Conservation (phyloP, 30 jellyfish, hydroid and myxozoan species). For the Cassiopea andromeda region DNA sequence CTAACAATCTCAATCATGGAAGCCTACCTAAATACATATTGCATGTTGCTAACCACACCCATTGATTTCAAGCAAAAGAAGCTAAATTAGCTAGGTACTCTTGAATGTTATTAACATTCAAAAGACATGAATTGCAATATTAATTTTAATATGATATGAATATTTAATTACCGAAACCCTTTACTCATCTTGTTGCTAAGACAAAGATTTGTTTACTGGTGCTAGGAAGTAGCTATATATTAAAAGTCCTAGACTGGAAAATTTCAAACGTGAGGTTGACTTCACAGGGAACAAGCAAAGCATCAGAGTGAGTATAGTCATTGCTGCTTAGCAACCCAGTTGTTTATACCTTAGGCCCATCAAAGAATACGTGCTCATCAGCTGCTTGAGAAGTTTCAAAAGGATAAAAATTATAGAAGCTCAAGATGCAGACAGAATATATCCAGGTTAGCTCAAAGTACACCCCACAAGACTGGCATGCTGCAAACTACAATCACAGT, state of each 20-base stretch:
- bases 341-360: slow-evolving; percentile 21
- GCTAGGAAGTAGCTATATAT: slow-evolving; percentile 14
- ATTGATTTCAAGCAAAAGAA: slow-evolving; percentile 12
- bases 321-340: slow-evolving; percentile 32
- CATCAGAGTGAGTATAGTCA: neutral
- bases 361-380: neutral
- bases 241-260: neutral
- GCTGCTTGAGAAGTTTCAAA: neutral
- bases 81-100: slow-evolving; percentile 2
- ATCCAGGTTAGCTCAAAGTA: slow-evolving; percentile 62
- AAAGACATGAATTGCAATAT: slow-evolving; percentile 23
- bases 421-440: slow-evolving; percentile 68
- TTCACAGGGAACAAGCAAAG: neutral
- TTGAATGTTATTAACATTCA: slow-evolving; percentile 13
- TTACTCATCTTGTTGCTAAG: slow-evolving; percentile 48
- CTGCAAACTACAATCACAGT: slow-evolving; percentile 62
- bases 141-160: slow-evolving; percentile 23
- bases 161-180: slow-evolving; percentile 41
- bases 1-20: neutral
- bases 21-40: slow-evolving; percentile 24
- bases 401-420: neutral
- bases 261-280: neutral
- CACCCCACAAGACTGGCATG: slow-evolving; percentile 76
- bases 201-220: slow-evolving; percentile 61
- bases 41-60: slow-evolving; percentile 36